Conservation (phyloP, 2,797 vertebrate species). For the Neostethus bicornis region DNA sequence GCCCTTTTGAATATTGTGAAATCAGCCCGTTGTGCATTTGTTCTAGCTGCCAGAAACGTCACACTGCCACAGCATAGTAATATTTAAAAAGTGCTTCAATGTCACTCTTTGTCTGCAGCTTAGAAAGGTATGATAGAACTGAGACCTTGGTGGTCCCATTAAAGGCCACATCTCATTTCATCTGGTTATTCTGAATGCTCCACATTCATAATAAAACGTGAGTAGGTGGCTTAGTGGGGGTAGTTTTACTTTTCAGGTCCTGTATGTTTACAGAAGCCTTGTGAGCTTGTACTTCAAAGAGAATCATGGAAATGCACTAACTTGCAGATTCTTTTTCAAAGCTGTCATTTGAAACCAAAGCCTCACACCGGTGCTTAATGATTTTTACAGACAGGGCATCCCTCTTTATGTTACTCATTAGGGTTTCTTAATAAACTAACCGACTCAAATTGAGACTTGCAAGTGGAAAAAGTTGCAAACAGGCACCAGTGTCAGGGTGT, state of each 20-base stretch:
- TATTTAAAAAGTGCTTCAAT: constrained; percentile 5
- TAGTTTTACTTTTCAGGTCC: constrained; percentile 25
- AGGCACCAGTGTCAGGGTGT: constrained; percentile 43
- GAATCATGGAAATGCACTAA: constrained; percentile 11
- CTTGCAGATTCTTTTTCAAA: constrained; percentile 7
- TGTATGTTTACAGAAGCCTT: constrained; percentile 19
- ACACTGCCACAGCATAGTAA: neutral
- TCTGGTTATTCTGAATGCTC: constrained; percentile 21
- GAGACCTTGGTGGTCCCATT: constrained; percentile 4
- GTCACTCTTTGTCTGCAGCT: constrained; percentile 11
- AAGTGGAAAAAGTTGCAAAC: constrained; percentile 33
- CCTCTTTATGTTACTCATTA: constrained; percentile 10
- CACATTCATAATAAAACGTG: constrained; percentile 12
- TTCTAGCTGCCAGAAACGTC: constrained; percentile 20
- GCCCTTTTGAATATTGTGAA: constrained; percentile 34
- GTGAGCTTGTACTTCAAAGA: constrained; percentile 33
- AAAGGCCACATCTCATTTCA: constrained; percentile 26
- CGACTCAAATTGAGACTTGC: constrained; percentile 13
- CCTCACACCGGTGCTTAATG: neutral
- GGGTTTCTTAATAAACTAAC: constrained; percentile 10
- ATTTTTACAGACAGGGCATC: neutral
- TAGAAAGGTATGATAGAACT: constrained; percentile 14
- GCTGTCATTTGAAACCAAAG: constrained; percentile 23
- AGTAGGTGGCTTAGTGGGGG: constrained; percentile 21
- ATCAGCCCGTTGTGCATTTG: constrained; percentile 21